Conservation (phyloP, 2,797 vertebrate genomes). For the Xyrichtys novacula region DNA sequence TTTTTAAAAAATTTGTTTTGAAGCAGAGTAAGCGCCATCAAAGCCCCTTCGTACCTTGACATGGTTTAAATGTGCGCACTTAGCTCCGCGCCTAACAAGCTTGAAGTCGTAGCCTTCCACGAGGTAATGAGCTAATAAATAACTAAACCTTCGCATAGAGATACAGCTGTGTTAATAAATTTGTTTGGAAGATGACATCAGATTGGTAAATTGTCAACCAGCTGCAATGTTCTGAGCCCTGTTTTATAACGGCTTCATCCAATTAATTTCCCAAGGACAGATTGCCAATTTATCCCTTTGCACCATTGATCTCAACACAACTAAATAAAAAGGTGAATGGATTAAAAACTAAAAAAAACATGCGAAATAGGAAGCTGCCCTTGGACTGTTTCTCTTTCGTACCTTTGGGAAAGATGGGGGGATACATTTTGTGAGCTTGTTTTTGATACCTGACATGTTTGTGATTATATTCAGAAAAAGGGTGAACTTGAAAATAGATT, state of each 20-base stretch:
- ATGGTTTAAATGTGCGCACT: slow-evolving; percentile 4
- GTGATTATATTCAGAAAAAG: background rate
- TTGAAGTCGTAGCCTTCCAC: slow-evolving; percentile 10
- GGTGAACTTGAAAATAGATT: too few species aligned
- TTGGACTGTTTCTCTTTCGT: slow-evolving; percentile 27
- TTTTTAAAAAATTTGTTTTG: too few species aligned
- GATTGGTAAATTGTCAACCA: slow-evolving; percentile 3
- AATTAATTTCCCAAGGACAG: slow-evolving; percentile 46
- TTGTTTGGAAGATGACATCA: background rate
- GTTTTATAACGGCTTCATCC: slow-evolving; percentile 7
- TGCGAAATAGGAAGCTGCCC: slow-evolving; percentile 39
- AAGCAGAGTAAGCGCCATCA: too few species aligned
- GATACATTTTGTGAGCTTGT: slow-evolving; percentile 9
- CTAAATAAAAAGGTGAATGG: slow-evolving; percentile 23
- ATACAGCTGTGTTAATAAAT: background rate
- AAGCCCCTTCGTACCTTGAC: too few species aligned
- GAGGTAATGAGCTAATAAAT: slow-evolving; percentile 28
- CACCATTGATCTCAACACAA: slow-evolving; percentile 16
- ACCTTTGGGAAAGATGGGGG: slow-evolving; percentile 14
- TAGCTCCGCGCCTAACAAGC: slow-evolving; percentile 25
- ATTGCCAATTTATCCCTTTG: slow-evolving; percentile 33
- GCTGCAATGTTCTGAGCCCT: background rate
- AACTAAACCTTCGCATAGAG: slow-evolving; percentile 9
- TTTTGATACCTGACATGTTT: slow-evolving; percentile 9
- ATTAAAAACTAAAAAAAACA: slow-evolving; percentile 33